These are phyloP conservation scores for Drosophila kanapiae DNA, from an alignment of 1,140 invertebrate genomes.

Conservation along the genomic window DNA sequence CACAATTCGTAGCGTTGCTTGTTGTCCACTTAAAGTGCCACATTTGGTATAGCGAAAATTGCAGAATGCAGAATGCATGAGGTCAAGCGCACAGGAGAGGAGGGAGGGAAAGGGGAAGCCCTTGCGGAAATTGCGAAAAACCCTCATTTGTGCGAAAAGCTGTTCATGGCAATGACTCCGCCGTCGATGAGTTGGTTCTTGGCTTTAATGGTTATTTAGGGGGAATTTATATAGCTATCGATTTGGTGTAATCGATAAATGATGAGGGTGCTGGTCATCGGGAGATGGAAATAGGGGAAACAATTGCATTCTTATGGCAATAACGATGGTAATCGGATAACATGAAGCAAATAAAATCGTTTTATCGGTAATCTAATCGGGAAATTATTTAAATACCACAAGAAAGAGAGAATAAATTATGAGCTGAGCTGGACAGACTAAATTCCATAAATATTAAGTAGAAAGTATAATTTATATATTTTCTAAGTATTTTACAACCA, in stretches of 20 bases:
- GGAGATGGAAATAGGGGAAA: background rate
- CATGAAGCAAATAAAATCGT: slow-evolving; percentile 1
- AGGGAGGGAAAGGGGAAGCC: background rate
- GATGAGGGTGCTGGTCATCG: slow-evolving; percentile 14
- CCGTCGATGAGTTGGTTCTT: slow-evolving; percentile 41
- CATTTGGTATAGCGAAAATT: slow-evolving; percentile 70
- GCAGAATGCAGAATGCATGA: slow-evolving; percentile 44
- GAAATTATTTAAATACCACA: background rate
- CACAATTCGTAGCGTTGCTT: slow-evolving; percentile 60
- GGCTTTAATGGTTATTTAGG: slow-evolving; percentile 53
- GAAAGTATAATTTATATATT: background rate
- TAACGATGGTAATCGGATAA: slow-evolving; percentile 6
- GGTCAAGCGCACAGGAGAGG: slow-evolving; percentile 31
- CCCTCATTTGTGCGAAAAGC: slow-evolving; percentile 49
- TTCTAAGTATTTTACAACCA: background rate
- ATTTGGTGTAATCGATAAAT: slow-evolving; percentile 50
- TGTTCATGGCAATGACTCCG: slow-evolving; percentile 43
- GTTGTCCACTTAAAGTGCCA: slow-evolving; percentile 70
- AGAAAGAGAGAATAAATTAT: background rate
- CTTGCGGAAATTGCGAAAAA: slow-evolving; percentile 39
- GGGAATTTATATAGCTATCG: slow-evolving; percentile 47
- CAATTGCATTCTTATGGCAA: slow-evolving; percentile 8
- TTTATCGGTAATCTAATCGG: background rate
- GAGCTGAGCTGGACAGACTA: background rate
- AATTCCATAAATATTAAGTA: background rate